phyloP scores from a whole-genome alignment of 2,797 vertebrate species.

The Chiropotes sagulatus region DNA sequence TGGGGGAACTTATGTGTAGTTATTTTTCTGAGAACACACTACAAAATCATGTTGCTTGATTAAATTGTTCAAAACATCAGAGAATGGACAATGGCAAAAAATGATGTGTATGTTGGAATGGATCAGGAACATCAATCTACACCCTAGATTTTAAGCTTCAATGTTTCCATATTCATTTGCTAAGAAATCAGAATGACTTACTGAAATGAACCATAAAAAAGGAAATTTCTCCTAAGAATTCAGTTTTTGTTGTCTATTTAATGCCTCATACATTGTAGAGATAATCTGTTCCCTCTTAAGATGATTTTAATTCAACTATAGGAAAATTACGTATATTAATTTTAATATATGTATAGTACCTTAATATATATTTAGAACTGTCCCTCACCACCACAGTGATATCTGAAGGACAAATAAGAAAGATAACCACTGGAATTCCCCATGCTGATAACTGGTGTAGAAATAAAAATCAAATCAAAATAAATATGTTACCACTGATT shows the following conservation, averaged over 20 bases:
- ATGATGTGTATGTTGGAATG: neutral
- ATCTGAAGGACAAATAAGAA: too few relatives aligned
- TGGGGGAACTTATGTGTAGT: neutral
- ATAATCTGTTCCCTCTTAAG: neutral
- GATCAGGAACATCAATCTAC: neutral
- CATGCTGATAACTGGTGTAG: neutral
- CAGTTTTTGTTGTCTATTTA: neutral
- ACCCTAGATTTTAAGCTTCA: constrained; percentile 37
- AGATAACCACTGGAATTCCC: too few relatives aligned
- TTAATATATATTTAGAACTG: neutral
- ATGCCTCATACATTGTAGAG: neutral
- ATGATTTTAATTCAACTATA: neutral
- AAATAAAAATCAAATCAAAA: constrained; percentile 14
- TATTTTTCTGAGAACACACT: neutral
- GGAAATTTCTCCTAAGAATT: neutral
- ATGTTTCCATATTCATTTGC: neutral
- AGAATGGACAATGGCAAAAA: constrained; percentile 4
- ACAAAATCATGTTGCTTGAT: neutral
- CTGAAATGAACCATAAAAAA: neutral
- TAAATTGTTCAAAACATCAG: constrained; percentile 21
- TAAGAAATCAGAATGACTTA: constrained; percentile 35
- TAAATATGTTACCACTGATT: neutral
- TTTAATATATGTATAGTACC: neutral
- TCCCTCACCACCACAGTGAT: neutral
- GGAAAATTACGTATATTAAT: neutral